phyloP scores from a whole-genome alignment of 2,888 invertebrate species.

The Watsonalla cultraria region DNA sequence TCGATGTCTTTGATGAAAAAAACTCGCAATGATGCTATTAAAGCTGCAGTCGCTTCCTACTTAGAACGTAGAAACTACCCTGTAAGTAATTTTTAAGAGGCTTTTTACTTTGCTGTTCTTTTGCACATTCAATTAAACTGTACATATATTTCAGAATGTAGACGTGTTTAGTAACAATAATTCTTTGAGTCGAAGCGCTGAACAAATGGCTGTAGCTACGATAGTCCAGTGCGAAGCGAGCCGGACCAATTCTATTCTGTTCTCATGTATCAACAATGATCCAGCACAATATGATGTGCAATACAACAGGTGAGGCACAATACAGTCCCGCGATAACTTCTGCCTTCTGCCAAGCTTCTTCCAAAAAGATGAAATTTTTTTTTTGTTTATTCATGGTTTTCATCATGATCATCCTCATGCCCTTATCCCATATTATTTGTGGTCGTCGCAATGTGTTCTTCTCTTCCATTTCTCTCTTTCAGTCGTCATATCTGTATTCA shows the following conservation, averaged over 20 bases:
- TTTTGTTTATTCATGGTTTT: too few relatives aligned
- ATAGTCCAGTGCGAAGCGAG: constrained; percentile 85
- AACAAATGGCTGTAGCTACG: constrained; percentile 83
- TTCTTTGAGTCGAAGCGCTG: constrained; percentile 78
- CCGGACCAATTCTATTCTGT: constrained; percentile 86
- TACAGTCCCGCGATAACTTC: background rate
- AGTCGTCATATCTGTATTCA: too few relatives aligned
- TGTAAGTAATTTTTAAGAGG: constrained; percentile 48
- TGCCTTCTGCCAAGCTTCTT: background rate
- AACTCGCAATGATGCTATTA: constrained; percentile 82
- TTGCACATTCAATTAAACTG: background rate
- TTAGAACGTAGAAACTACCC: constrained; percentile 84
- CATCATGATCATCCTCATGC: too few relatives aligned
- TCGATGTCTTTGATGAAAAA: constrained; percentile 77
- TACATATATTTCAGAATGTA: constrained; percentile 69
- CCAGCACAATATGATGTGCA: constrained; percentile 85
- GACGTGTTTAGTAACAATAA: constrained; percentile 80
- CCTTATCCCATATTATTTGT: too few relatives aligned
- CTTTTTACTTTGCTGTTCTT: background rate
- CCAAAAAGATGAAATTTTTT: too few relatives aligned
- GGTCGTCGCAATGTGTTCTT: too few relatives aligned
- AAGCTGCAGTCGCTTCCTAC: constrained; percentile 82
- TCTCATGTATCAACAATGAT: constrained; percentile 87
- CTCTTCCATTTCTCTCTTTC: too few relatives aligned
- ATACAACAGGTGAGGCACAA: constrained; percentile 79